Evolutionary conservation across 2,113 vertebrate species (phyloP).

Genomic region (Tyto alba): DNA sequence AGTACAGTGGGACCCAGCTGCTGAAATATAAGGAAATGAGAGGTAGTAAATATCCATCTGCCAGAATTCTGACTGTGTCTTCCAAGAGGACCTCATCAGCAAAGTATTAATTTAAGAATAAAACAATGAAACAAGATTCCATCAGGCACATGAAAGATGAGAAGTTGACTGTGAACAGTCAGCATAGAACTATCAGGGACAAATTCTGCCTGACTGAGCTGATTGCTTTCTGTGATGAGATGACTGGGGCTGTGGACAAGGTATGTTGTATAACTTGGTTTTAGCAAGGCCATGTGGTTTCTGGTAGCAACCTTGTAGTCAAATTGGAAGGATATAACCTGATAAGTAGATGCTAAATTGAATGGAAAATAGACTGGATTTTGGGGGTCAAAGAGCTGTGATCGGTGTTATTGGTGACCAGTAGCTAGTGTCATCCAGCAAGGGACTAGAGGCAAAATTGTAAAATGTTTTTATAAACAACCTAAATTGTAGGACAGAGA

Average conservation of each 20-base stretch:
- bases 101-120: neutral
- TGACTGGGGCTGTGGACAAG: neutral
- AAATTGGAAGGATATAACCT: neutral
- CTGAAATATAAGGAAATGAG: neutral
- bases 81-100: neutral
- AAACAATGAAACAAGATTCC: neutral
- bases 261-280: neutral
- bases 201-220: neutral
- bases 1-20: neutral
- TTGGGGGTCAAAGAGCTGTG: neutral
- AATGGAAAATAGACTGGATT: neutral
- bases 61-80: neutral
- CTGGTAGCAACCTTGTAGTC: rapidly evolving
- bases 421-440: neutral
- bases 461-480: neutral
- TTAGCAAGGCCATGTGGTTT: neutral
- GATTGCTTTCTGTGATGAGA: neutral
- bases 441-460: neutral
- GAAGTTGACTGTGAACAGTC: neutral
- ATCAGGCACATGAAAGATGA: neutral
- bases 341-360: neutral
- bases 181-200: neutral
- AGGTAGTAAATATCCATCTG: neutral
- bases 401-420: neutral
- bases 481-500: neutral